These are phyloP conservation scores for Propithecus coquereli DNA, from an alignment of 2,113 vertebrate species.

Conservation along the genomic window DNA sequence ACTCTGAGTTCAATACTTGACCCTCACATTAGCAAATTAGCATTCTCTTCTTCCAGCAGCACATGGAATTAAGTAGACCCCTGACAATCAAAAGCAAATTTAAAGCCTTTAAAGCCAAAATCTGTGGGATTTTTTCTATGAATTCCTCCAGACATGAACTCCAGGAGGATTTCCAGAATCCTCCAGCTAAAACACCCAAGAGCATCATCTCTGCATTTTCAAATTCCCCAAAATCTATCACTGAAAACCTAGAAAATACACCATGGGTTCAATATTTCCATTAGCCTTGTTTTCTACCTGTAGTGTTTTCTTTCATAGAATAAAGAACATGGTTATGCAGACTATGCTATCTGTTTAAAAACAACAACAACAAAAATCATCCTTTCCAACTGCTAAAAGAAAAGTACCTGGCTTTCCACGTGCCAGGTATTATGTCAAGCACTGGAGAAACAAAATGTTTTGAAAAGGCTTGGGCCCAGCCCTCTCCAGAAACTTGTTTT, in stretches of 20 bases:
- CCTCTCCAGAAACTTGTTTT: background rate
- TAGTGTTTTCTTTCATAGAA: background rate
- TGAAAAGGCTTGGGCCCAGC: background rate
- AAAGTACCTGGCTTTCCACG: background rate
- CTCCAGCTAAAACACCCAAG: background rate
- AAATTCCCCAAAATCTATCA: background rate
- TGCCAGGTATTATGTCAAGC: background rate
- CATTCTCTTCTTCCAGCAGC: background rate
- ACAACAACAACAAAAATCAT: too few species aligned
- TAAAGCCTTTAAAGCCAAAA: conserved; percentile 31
- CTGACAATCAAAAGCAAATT: background rate
- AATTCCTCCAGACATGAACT: background rate
- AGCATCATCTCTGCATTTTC: background rate
- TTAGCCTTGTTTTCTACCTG: background rate
- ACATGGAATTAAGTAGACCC: background rate
- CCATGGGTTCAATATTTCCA: background rate
- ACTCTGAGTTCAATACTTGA: background rate
- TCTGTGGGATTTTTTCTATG: background rate
- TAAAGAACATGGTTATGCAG: background rate
- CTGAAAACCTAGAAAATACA: background rate
- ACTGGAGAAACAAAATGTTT: background rate
- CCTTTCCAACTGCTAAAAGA: background rate
- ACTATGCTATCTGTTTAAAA: background rate
- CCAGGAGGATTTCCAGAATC: conserved; percentile 1
- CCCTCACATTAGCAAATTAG: background rate